Evolutionary conservation across 2,888 invertebrate genomes (phyloP), one percentile per base, ranked within the genome.

Genomic region (Gibbula magus): DNA sequence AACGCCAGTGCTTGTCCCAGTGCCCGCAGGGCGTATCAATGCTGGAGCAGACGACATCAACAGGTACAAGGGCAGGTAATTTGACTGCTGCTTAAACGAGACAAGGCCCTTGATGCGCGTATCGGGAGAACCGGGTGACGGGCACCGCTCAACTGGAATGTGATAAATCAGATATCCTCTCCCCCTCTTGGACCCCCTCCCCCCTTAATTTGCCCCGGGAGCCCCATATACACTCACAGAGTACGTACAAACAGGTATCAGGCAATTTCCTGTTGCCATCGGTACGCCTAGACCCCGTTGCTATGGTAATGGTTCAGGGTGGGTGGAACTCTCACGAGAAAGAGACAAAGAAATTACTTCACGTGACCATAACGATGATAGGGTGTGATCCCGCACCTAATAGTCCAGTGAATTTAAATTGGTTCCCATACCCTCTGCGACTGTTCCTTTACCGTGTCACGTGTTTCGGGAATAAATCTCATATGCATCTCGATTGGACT

Each of bases 251-350:
- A 61, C 61, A 61, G 61, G 61, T 29, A 61, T 29, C 61, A 29
- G 61, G 29, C 61, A 29, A 61, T 61, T 61, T 61, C 61, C 61
- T 61, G 61, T 61, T 61, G 61, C 61, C 61, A 61, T 25, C 25
- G 29, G 61, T 25, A 29, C 61, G 25, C 61, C 29, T 61, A 61
- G 20, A 61, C 22, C 56, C 61, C 22, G 61, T 29, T 61, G 29
- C 29, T 61, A 61, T 61, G 61, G 61, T 61, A 61, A 61, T 61
- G 61, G 61, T 61, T 61, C 61, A 29, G 61, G 61, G 61, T 61
- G 61, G 61, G 22, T 61, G 61, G 61, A 61, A 61, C 61, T 61
- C 61, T 61, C 61, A 29, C 61, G 61, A 13, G 29, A 61, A 29
- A 29, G 25, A 61, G 61, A 61, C 61, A 61, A 61, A 25, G 61